Percentiles rank a stretch among this genome's conserved stretches.
phyloP scores from a whole-genome alignment of 1,140 invertebrate genomes.

The Zaprionus lachaisei region DNA sequence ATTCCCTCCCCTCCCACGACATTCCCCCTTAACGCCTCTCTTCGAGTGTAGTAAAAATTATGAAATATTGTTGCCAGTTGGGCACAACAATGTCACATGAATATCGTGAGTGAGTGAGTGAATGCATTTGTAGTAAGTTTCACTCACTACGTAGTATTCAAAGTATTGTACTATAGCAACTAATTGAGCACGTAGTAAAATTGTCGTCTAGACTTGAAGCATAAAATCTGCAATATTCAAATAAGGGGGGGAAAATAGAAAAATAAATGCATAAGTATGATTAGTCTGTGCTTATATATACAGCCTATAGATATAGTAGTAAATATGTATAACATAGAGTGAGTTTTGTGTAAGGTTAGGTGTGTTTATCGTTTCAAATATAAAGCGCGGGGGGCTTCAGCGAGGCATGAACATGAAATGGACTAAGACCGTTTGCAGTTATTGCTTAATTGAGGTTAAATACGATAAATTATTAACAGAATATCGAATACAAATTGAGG shows the following conservation, averaged over 20 bases:
- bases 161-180: constrained; percentile 26
- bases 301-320: not conserved
- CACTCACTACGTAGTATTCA: not conserved
- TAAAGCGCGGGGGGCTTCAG: constrained; percentile 22
- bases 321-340: constrained; percentile 1
- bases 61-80: constrained; percentile 54
- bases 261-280: not conserved
- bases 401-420: constrained; percentile 65
- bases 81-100: constrained; percentile 9
- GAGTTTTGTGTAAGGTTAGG: constrained; percentile 57
- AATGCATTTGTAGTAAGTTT: not conserved
- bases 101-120: not conserved
- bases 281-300: not conserved
- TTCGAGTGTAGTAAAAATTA: constrained; percentile 46
- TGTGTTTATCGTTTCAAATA: constrained; percentile 46
- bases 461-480: constrained; percentile 19
- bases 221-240: constrained; percentile 74
- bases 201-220: constrained; percentile 79
- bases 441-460: constrained; percentile 13
- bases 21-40: not conserved
- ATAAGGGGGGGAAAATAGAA: constrained; percentile 23
- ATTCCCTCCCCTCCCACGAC: not conserved
- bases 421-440: not conserved
- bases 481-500: constrained; percentile 61
- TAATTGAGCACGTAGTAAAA: constrained; percentile 81